phyloP scores from a whole-genome alignment of 2,113 vertebrate species.

The Pomatorhinus ruficollis region DNA sequence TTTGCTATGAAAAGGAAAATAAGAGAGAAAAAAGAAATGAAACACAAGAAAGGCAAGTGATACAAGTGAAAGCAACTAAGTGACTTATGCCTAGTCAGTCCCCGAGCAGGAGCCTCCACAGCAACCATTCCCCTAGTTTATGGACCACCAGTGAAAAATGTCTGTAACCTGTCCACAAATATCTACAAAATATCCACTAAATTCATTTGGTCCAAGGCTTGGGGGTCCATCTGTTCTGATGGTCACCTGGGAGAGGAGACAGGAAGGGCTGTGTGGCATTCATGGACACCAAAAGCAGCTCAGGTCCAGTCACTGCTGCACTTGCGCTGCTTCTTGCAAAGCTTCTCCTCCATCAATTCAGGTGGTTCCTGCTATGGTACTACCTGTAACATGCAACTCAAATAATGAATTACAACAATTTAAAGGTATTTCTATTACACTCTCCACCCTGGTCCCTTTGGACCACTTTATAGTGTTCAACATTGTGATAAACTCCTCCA shows the following conservation, averaged over 20 bases:
- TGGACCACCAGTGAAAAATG: background rate
- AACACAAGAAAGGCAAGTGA: background rate
- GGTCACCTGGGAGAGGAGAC: background rate
- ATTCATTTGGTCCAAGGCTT: background rate
- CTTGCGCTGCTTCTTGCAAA: background rate
- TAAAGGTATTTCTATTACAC: background rate
- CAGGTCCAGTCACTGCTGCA: background rate
- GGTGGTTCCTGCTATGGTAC: background rate
- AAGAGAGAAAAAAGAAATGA: background rate
- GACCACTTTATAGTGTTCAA: background rate
- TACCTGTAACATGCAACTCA: background rate
- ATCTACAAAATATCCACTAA: background rate
- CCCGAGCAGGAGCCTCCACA: background rate
- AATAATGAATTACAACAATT: background rate
- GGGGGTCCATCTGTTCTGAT: background rate
- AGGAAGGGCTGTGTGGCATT: background rate
- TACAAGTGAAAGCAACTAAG: background rate
- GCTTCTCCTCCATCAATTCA: fast-evolving
- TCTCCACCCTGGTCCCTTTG: background rate
- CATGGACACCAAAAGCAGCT: background rate
- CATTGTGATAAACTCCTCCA: background rate
- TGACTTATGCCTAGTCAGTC: background rate
- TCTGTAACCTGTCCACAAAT: too few species aligned
- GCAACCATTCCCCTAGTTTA: background rate
- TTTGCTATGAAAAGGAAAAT: background rate